These are phyloP conservation scores for Periphyllus acericola DNA, from an alignment of 2,888 invertebrate genomes.

Conservation along the genomic window DNA sequence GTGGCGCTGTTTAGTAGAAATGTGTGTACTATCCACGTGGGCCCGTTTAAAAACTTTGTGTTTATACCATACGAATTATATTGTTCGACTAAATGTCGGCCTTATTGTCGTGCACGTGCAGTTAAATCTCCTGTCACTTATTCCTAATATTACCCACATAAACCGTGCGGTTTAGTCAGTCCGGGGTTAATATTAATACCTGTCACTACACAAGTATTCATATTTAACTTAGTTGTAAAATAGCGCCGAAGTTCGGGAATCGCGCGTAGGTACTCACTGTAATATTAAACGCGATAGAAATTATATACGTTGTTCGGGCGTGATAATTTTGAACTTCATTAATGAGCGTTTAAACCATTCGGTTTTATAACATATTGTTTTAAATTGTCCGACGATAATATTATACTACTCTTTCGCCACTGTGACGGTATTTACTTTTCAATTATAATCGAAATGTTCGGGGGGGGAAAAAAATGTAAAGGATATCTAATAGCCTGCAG, in stretches of 20 bases:
- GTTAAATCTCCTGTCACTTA: not conserved
- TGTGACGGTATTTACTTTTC: not conserved
- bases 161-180: not conserved
- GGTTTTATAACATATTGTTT: not conserved
- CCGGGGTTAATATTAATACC: not conserved
- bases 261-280: not conserved
- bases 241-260: not conserved
- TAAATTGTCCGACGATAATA: not conserved
- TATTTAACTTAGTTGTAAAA: not conserved
- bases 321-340: not conserved
- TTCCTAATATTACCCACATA: not conserved
- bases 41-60: not conserved
- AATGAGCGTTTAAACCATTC: not conserved
- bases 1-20: not conserved
- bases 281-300: not conserved
- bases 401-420: not conserved
- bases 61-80: not conserved
- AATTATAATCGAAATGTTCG: not conserved
- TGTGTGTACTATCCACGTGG: not conserved
- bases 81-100: not conserved
- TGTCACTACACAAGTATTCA: not conserved
- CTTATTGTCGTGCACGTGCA: not conserved
- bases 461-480: not conserved
- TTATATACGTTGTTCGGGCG: not conserved
- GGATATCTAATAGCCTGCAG: not conserved